Percentiles rank a stretch among this genome's conserved stretches.
These are phyloP conservation scores for Illadopsis cleaveri DNA, from an alignment of 2,113 vertebrate species.

Conservation along the genomic window DNA sequence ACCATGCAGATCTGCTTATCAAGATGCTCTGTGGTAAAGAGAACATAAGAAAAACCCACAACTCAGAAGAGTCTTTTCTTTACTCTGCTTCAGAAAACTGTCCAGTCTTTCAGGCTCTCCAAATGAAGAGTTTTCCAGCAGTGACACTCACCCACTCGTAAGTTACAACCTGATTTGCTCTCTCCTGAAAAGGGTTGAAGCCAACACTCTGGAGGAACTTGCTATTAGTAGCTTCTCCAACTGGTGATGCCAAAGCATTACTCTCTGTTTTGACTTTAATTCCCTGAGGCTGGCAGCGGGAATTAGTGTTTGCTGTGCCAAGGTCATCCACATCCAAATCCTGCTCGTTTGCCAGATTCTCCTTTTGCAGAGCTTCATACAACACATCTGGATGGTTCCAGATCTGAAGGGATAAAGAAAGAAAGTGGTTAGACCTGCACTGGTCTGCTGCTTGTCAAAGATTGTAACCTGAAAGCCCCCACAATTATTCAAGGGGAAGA, in stretches of 20 bases:
- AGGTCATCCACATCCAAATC: constrained; percentile 97
- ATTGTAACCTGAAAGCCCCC: background rate
- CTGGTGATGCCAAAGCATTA: constrained; percentile 74
- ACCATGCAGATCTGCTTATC: background rate
- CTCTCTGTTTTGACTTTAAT: constrained; percentile 85
- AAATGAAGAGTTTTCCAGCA: background rate
- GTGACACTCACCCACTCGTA: constrained; percentile 92
- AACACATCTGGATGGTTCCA: constrained; percentile 99
- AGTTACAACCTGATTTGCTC: constrained; percentile 94
- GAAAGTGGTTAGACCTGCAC: background rate
- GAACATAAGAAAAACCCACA: background rate
- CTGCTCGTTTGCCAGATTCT: constrained; percentile 93
- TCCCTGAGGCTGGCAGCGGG: constrained; percentile 83
- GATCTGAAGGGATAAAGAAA: constrained; percentile 78
- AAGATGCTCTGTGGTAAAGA: background rate
- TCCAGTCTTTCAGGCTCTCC: background rate
- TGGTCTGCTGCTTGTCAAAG: background rate
- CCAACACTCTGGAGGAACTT: constrained; percentile 82
- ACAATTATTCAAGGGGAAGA: background rate
- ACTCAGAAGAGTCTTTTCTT: background rate
- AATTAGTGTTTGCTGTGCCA: constrained; percentile 76
- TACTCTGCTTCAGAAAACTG: background rate
- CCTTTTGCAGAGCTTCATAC: constrained; percentile 94
- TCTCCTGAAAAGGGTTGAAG: constrained; percentile 89
- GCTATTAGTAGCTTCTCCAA: constrained; percentile 84